Evolutionary conservation across 2,113 vertebrate genomes (phyloP).

Genomic region (Ailuropoda melanoleuca): DNA sequence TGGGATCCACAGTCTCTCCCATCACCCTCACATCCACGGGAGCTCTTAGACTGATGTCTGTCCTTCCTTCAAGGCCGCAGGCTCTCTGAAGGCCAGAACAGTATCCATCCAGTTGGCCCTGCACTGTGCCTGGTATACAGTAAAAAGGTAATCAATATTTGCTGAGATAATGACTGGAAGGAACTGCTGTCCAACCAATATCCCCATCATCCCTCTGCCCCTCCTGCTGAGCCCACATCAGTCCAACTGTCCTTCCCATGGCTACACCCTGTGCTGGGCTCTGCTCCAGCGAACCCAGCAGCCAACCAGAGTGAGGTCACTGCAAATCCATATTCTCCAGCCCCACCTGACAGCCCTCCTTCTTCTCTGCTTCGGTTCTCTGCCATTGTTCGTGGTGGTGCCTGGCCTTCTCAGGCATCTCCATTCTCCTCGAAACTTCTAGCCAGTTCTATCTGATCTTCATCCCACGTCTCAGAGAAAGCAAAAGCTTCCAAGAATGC

Average conservation of each 20-base stretch:
- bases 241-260: background rate
- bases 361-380: background rate
- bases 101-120: background rate
- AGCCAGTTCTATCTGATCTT: background rate
- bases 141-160: background rate
- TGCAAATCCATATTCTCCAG: background rate
- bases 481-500: background rate
- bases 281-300: background rate
- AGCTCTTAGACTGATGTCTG: background rate
- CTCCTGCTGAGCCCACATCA: background rate
- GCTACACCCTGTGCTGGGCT: background rate
- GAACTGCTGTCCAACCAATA: background rate
- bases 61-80: background rate
- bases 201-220: background rate
- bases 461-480: background rate
- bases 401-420: background rate
- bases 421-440: background rate
- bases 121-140: fast-evolving
- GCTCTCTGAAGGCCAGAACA: background rate
- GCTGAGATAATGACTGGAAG: background rate
- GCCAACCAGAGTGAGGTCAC: background rate
- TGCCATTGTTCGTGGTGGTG: background rate
- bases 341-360: background rate
- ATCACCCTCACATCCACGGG: background rate
- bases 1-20: background rate